Percentiles rank a stretch among this genome's conserved stretches.
phyloP scores from a whole-genome alignment of 2,888 invertebrate genomes.

The Xylophagus ater region DNA sequence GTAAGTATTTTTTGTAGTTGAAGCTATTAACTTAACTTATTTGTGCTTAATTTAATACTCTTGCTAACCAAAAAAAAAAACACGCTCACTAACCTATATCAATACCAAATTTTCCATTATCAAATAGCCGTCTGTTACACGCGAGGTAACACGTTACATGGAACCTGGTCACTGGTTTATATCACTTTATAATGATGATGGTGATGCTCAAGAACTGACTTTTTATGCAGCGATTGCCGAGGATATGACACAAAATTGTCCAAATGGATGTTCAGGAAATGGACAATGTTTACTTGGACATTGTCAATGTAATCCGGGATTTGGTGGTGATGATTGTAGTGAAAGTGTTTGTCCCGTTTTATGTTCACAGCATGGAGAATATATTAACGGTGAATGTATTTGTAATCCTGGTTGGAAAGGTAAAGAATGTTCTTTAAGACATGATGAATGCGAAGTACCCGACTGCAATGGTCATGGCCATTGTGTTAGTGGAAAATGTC shows the following conservation, averaged over 20 bases:
- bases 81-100: too few relatives aligned
- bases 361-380: conserved; percentile 94
- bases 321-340: conserved; percentile 92
- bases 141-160: conserved; percentile 89
- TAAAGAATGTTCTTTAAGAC: conserved; percentile 87
- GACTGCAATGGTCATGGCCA: conserved; percentile 95
- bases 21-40: conserved; percentile 11
- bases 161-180: conserved; percentile 95
- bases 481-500: conserved; percentile 90
- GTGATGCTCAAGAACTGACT: conserved; percentile 76
- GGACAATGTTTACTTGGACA: conserved; percentile 92
- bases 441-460: conserved; percentile 92
- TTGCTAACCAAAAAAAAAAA: too few relatives aligned
- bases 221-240: conserved; percentile 76
- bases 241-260: conserved; percentile 91
- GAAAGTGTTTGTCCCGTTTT: conserved; percentile 96
- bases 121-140: conserved; percentile 61
- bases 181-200: conserved; percentile 90
- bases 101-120: too few relatives aligned
- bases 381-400: conserved; percentile 91
- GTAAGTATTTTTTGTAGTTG: conserved; percentile 47
- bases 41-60: too few relatives aligned
- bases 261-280: conserved; percentile 91
- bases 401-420: conserved; percentile 99
- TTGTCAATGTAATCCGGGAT: conserved; percentile 94